Percentiles rank a stretch among this genome's conserved stretches.
Conservation (phyloP, 2,797 vertebrate genomes). For the Myiothlypis chrysogaster region DNA sequence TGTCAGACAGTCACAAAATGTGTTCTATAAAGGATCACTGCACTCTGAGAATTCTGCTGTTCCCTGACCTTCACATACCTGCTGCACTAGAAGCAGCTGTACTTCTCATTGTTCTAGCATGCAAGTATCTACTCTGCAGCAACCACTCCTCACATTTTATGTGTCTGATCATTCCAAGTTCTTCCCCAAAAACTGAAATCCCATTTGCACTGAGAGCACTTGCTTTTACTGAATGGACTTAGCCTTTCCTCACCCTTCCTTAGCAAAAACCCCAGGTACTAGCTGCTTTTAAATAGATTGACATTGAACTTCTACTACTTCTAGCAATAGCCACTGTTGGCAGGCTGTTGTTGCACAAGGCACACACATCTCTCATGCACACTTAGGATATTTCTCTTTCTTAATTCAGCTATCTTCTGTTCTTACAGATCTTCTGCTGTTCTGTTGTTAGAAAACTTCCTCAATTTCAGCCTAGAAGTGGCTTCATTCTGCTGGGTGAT, state of each 20-base stretch:
- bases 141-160: fast-evolving
- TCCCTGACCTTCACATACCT: background rate
- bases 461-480: background rate
- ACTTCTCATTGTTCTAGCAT: background rate
- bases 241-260: background rate
- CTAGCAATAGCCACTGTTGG: background rate
- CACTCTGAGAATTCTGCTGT: background rate
- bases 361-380: fast-evolving
- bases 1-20: background rate
- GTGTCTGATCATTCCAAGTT: background rate
- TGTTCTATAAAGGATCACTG: background rate
- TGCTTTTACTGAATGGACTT: background rate
- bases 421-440: background rate
- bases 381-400: background rate
- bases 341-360: background rate
- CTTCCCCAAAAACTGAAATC: background rate
- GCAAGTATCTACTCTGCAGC: background rate
- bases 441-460: background rate
- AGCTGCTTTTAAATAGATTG: background rate
- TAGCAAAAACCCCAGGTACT: background rate
- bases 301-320: background rate
- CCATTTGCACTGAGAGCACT: background rate
- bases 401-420: background rate
- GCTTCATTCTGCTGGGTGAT: background rate
- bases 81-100: background rate